A percentile compares a stretch with the other conserved stretches of the same genome.
These are phyloP conservation scores for Camelus bactrianus DNA, from an alignment of 2,113 vertebrate genomes.

Conservation along the genomic window DNA sequence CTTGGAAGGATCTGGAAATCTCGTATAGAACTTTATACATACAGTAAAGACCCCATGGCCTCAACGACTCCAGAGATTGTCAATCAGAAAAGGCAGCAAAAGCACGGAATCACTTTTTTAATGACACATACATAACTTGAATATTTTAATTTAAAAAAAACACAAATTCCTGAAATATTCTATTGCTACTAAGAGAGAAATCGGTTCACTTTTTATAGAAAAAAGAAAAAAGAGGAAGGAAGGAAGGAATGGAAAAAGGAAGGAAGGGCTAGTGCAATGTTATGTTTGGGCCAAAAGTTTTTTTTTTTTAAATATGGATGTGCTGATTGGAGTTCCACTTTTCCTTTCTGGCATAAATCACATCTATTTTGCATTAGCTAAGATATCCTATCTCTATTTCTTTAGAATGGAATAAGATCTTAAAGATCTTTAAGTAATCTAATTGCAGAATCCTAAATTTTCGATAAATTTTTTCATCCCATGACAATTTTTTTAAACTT, in stretches of 20 bases:
- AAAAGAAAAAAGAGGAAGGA: too few species aligned
- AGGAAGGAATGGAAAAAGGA: not conserved
- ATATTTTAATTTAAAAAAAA: not conserved
- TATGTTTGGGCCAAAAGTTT: not conserved
- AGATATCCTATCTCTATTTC: not conserved
- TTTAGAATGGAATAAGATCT: not conserved
- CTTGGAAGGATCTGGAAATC: not conserved
- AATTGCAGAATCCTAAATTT: not conserved
- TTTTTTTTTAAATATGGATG: not conserved
- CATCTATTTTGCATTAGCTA: not conserved
- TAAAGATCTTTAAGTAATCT: not conserved
- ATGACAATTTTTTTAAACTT: not conserved
- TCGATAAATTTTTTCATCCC: not conserved
- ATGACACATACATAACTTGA: not conserved
- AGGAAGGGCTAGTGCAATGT: not conserved
- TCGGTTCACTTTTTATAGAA: not conserved
- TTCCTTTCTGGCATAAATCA: not conserved
- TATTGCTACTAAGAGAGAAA: not conserved
- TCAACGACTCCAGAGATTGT: not conserved
- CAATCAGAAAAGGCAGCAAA: not conserved
- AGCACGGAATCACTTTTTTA: not conserved
- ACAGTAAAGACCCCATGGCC: not conserved
- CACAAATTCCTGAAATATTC: not conserved
- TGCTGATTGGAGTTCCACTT: not conserved
- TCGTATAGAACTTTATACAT: not conserved